Evolutionary conservation across 2,888 invertebrate genomes (phyloP), one percentile per base, ranked within the genome.

Genomic region (Torymus tubicola): DNA sequence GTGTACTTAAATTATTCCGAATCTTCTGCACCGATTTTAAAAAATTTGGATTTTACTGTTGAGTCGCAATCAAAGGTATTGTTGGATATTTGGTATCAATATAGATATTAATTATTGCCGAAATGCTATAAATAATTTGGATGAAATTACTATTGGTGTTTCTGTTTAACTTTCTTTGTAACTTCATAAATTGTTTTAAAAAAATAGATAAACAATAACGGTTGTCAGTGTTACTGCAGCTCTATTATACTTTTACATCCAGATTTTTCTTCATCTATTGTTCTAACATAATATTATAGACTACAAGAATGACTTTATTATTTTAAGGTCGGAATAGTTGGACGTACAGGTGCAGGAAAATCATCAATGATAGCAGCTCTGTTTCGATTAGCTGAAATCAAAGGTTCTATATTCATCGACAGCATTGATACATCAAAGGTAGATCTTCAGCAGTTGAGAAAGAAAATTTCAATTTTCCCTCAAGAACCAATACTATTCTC

Each of bases 331-430:
- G 31, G 31, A 31, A 3, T 31, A 31, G 94, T 95, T 2, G 94
- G 94, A 1, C 90, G 94, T 84, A 81, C 82, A 90, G 94, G 94
- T 0, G 94, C 94, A 0, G 94, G 94, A 0, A 95, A 96, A 86
- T 94, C 94, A 1, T 94, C 95, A 0, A 90, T 95, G 61, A 93
- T 95, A 72, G 93, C 94, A 80, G 94, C 95, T 4, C 88, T 96
- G 75, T 96, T 96, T 86, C 92, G 94, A 12, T 85, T 96, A 79
- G 94, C 94, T 0, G 93, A 93, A 84, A 86, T 93, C 14, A 93
- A 93, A 57, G 96, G 96, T 0, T 89, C 89, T 0, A 93, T 96
- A 60, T 86, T 91, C 2, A 95, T 96, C 71, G 96, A 96, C 86
- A 94, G 92, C 16, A 84, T 95, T 0, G 92, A 94, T 72, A 93